phyloP scores from a whole-genome alignment of 2,797 vertebrate species.

The Xyrichtys novacula region DNA sequence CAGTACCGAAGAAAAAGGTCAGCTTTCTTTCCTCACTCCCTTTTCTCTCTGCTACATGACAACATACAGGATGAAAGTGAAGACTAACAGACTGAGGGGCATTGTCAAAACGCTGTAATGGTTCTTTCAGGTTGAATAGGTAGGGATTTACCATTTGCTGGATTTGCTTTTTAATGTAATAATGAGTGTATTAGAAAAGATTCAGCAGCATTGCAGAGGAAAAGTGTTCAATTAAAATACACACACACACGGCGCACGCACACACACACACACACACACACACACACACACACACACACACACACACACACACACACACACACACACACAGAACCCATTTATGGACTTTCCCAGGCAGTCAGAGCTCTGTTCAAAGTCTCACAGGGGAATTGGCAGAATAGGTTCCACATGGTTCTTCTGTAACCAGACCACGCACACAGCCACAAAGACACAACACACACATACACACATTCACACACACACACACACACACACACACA shows the following conservation, averaged over 20 bases:
- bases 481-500: slow-evolving; percentile 28
- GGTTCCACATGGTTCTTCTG: slow-evolving; percentile 88
- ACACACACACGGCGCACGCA: slow-evolving; percentile 1
- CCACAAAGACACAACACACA: slow-evolving; percentile 52
- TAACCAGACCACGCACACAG: slow-evolving; percentile 68
- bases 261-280: slow-evolving; percentile 12
- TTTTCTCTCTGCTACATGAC: slow-evolving; percentile 25
- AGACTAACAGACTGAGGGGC: slow-evolving; percentile 34
- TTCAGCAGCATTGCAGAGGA: slow-evolving; percentile 54
- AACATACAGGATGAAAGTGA: slow-evolving; percentile 38
- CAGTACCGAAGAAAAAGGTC: slow-evolving; percentile 15
- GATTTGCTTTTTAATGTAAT: slow-evolving; percentile 68
- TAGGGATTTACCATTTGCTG: slow-evolving; percentile 67
- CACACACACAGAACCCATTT: slow-evolving; percentile 82
- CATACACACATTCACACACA: slow-evolving; percentile 31
- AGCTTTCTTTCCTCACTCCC: slow-evolving; percentile 25
- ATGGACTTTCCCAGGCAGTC: slow-evolving; percentile 88
- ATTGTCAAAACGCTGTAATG: slow-evolving; percentile 41
- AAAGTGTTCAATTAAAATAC: slow-evolving; percentile 72
- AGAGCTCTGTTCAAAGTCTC: slow-evolving; percentile 70
- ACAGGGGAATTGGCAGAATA: slow-evolving; percentile 82
- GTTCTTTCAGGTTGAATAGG: slow-evolving; percentile 51
- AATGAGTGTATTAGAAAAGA: slow-evolving; percentile 46
- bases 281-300: slow-evolving; percentile 30
- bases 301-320: slow-evolving; percentile 35